Evolutionary conservation across 1,140 invertebrate species (phyloP).

Genomic region (Tyrophagus putrescentiae): DNA sequence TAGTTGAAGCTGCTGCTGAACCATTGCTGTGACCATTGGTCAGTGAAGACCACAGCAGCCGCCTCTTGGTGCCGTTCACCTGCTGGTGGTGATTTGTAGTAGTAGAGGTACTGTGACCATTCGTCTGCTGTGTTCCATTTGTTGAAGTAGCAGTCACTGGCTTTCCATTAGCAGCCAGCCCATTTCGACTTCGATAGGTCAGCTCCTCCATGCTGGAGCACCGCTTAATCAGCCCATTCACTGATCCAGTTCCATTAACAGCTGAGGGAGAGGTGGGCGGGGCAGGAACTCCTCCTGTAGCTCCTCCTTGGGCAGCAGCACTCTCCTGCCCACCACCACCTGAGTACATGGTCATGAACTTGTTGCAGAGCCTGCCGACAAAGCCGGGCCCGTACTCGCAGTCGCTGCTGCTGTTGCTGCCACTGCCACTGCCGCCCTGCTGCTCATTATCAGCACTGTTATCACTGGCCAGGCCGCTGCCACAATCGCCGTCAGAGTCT

Average conservation of each 20-base stretch:
- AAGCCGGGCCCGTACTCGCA: constrained; percentile 6
- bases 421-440: too few species aligned
- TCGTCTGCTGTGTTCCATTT: background rate
- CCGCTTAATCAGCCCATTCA: constrained; percentile 5
- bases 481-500: constrained; percentile 2
- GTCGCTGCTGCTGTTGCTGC: background rate
- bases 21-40: background rate
- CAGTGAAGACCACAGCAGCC: background rate
- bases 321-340: too few species aligned
- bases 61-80: constrained; percentile 12
- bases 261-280: background rate
- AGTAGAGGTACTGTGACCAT: too few species aligned
- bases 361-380: background rate
- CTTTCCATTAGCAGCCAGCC: background rate
- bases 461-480: background rate
- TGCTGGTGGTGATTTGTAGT: constrained; percentile 6
- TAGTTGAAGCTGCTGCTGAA: constrained; percentile 3
- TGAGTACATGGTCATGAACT: constrained; percentile 13
- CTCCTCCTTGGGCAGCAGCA: background rate
- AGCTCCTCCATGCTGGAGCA: constrained; percentile 12
- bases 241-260: background rate
- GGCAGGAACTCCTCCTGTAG: background rate
- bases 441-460: too few species aligned
- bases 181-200: constrained; percentile 6
- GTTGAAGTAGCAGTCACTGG: background rate